A percentile compares a stretch with the other conserved stretches of the same genome.
Evolutionary conservation across 2,888 invertebrate genomes (phyloP).

Genomic region (Reticulitermes lucifugus): DNA sequence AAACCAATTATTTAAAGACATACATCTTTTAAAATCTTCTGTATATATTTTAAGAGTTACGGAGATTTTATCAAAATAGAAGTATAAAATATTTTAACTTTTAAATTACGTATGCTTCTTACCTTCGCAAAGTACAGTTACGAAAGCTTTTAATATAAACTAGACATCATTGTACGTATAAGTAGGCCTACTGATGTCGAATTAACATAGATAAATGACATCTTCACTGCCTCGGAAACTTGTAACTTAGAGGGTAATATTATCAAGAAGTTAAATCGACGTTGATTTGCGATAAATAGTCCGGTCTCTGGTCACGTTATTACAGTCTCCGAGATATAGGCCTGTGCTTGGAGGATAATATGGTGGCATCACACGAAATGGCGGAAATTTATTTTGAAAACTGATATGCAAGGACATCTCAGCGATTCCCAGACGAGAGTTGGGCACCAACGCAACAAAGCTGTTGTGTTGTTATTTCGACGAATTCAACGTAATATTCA

Average conservation of each 20-base stretch:
- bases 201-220: neutral
- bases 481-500: too few relatives aligned
- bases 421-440: too few relatives aligned
- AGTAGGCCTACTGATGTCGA: neutral
- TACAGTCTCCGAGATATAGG: neutral
- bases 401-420: neutral
- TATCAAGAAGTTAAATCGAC: neutral
- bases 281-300: neutral
- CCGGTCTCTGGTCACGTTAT: neutral
- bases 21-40: too few relatives aligned
- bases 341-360: neutral
- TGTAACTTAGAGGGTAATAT: neutral
- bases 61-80: too few relatives aligned
- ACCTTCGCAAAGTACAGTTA: neutral
- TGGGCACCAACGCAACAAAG: too few relatives aligned
- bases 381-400: neutral
- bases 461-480: too few relatives aligned
- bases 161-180: neutral
- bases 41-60: too few relatives aligned
- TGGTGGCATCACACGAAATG: neutral
- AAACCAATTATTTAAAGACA: too few relatives aligned
- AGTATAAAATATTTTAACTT: too few relatives aligned
- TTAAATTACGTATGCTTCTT: too few relatives aligned
- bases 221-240: neutral
- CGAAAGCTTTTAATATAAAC: neutral